These are phyloP conservation scores for Sphaeridia pumilis DNA, from an alignment of 2,888 invertebrate genomes.

Conservation along the genomic window DNA sequence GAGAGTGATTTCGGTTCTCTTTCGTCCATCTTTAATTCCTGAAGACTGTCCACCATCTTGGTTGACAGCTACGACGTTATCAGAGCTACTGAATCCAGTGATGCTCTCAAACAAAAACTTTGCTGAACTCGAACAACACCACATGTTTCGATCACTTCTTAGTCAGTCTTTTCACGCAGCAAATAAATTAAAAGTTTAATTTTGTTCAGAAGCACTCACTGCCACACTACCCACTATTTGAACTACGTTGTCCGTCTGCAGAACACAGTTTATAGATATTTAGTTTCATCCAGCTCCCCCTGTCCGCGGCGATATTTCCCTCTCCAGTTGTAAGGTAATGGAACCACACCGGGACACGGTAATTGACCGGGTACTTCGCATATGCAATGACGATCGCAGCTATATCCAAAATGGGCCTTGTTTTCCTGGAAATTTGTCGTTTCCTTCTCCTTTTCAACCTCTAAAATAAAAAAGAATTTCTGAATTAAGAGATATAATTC, in stretches of 20 bases:
- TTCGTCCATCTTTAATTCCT: constrained; percentile 3
- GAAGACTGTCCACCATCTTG: constrained; percentile 16
- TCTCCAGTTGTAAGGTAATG: constrained; percentile 68
- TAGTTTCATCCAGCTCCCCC: constrained; percentile 34
- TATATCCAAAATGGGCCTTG: constrained; percentile 84
- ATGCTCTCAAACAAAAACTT: constrained; percentile 31
- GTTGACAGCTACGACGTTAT: constrained; percentile 17
- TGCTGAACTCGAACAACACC: constrained; percentile 35
- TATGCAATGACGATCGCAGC: constrained; percentile 74
- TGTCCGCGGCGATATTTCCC: constrained; percentile 55
- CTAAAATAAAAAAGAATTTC: constrained; percentile 31
- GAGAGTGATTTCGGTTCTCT: constrained; percentile 22
- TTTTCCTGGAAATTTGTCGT: constrained; percentile 68
- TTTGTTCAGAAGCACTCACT: too few species aligned
- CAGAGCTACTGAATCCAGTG: constrained; percentile 25
- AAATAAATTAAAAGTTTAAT: too few species aligned
- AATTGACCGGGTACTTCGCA: constrained; percentile 87
- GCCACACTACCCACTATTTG: too few species aligned
- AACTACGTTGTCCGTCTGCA: too few species aligned
- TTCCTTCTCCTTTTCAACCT: constrained; percentile 45
- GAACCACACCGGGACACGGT: constrained; percentile 71
- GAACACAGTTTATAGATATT: constrained; percentile 33
- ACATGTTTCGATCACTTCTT: constrained; percentile 28
- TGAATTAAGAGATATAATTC: not conserved
- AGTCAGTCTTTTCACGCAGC: too few species aligned